A percentile compares a stretch with the other conserved stretches of the same genome.
Conservation (phyloP, 2,113 vertebrate genomes). For the Lipophrys pholis region DNA sequence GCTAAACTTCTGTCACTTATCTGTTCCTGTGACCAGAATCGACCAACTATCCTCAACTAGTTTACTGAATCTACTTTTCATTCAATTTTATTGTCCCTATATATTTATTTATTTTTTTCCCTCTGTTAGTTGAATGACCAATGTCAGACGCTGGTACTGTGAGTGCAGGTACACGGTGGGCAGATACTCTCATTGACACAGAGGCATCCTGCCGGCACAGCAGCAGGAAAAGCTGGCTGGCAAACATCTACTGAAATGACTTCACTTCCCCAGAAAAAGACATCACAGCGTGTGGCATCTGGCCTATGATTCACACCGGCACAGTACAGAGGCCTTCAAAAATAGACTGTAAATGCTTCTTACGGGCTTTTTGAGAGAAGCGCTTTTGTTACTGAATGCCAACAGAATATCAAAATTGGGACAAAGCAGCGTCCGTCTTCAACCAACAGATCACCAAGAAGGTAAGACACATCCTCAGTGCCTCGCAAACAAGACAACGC, state of each 20-base stretch:
- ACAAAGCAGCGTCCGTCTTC: too few species aligned
- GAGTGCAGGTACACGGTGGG: slow-evolving; percentile 27
- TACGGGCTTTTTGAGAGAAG: neutral
- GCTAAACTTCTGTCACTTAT: too few species aligned
- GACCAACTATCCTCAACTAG: too few species aligned
- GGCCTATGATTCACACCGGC: neutral
- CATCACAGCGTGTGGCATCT: slow-evolving; percentile 19
- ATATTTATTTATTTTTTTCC: too few species aligned
- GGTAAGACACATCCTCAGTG: too few species aligned
- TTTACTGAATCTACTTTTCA: too few species aligned
- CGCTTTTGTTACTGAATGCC: too few species aligned
- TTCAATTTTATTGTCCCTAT: too few species aligned
- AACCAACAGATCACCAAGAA: too few species aligned
- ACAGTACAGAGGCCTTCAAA: neutral
- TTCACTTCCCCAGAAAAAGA: slow-evolving; percentile 14
- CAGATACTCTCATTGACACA: slow-evolving; percentile 43
- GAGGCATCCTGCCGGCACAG: slow-evolving; percentile 50
- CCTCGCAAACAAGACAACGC: too few species aligned
- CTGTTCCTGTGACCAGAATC: too few species aligned
- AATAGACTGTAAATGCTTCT: neutral
- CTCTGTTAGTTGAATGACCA: slow-evolving; percentile 6
- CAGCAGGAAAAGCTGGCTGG: slow-evolving; percentile 36
- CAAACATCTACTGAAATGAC: slow-evolving; percentile 20
- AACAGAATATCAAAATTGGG: neutral
- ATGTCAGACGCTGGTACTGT: neutral